phyloP scores from a whole-genome alignment of 2,888 invertebrate species.

The Hemicrepidius hirtus region DNA sequence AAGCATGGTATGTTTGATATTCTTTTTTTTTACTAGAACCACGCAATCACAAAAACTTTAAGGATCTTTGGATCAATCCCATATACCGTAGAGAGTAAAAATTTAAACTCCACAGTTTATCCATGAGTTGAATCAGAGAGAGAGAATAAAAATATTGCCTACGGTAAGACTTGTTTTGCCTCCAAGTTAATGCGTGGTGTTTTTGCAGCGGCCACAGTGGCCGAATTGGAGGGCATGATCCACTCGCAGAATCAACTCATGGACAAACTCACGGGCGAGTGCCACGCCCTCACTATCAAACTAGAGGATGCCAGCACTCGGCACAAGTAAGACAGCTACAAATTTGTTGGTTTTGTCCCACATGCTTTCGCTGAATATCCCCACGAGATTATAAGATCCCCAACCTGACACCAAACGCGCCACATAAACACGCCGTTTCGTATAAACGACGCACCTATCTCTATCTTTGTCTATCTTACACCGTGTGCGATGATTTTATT shows the following conservation, averaged over 20 bases:
- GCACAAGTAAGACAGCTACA: constrained; percentile 84
- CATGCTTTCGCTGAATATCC: constrained; percentile 29
- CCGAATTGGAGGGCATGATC: constrained; percentile 92
- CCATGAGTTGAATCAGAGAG: constrained; percentile 69
- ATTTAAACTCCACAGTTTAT: constrained; percentile 54
- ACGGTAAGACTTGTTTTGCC: constrained; percentile 27
- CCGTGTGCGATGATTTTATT: constrained; percentile 29
- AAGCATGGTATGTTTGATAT: constrained; percentile 90
- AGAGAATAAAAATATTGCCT: not conserved
- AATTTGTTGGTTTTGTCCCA: constrained; percentile 35
- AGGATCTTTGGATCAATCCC: not conserved
- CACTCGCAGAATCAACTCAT: constrained; percentile 94
- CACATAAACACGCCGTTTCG: constrained; percentile 23
- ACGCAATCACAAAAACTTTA: constrained; percentile 1
- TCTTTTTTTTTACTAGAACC: no score
- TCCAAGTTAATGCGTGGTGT: constrained; percentile 53
- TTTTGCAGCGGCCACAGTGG: constrained; percentile 90
- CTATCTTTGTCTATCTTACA: constrained; percentile 9
- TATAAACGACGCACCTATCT: constrained; percentile 10
- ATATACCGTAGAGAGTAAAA: not conserved
- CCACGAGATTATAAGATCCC: constrained; percentile 8
- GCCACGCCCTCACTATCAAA: constrained; percentile 91
- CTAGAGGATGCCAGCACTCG: constrained; percentile 91
- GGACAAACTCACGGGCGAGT: constrained; percentile 93
- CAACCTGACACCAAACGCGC: constrained; percentile 11